Evolutionary conservation across 2,113 vertebrate species (phyloP).

Genomic region (Cavia porcellus): DNA sequence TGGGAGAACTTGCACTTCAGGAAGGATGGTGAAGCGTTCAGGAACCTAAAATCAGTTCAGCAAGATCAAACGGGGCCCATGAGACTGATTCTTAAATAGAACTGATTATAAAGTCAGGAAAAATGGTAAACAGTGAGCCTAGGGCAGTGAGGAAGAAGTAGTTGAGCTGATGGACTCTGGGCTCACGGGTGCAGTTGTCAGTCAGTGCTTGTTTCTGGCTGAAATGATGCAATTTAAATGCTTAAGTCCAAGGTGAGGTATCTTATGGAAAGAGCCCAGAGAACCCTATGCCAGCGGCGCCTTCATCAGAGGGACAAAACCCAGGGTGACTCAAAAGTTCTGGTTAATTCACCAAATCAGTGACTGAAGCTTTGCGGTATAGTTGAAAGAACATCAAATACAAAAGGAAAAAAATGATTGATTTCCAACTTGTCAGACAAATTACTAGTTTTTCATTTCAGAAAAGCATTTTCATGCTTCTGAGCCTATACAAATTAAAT

Average conservation of each 20-base stretch:
- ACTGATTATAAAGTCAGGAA: not conserved
- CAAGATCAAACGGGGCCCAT: not conserved
- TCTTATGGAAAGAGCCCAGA: not conserved
- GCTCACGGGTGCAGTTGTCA: not conserved
- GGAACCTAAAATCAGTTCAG: not conserved
- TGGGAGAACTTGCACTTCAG: not conserved
- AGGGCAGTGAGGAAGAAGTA: not conserved
- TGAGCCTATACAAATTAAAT: not conserved
- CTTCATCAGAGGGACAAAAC: not conserved
- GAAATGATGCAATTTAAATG: not conserved
- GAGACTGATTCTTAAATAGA: not conserved
- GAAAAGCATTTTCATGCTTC: not conserved
- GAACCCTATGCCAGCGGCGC: not conserved
- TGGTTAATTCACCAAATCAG: constrained; percentile 24
- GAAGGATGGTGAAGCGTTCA: not conserved
- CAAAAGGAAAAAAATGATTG: not conserved
- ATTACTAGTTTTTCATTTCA: not conserved
- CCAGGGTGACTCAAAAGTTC: not conserved
- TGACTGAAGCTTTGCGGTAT: not conserved
- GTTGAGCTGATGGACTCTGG: not conserved
- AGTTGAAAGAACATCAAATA: constrained; percentile 42
- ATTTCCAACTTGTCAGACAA: not conserved
- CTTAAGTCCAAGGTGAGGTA: not conserved
- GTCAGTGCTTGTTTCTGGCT: not conserved
- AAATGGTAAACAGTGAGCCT: not conserved